Conservation (phyloP, 2,113 vertebrate species). For the Dicrurus megarhynchus region DNA sequence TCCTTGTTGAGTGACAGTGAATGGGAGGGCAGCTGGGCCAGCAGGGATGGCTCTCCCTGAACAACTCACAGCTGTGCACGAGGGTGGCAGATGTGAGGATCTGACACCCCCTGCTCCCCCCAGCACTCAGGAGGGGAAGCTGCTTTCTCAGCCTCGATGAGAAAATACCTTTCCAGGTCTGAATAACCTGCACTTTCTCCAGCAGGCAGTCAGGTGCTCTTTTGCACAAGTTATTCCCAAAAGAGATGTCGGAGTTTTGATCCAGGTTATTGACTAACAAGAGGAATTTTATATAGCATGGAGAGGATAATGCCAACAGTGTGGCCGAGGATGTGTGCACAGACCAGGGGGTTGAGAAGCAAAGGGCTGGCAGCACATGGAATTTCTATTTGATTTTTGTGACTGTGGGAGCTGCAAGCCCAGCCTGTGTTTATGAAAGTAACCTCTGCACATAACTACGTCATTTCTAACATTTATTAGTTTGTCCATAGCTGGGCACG, state of each 20-base stretch:
- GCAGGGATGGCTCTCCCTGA: slow-evolving; percentile 27
- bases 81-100: slow-evolving; percentile 28
- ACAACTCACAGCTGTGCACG: slow-evolving; percentile 31
- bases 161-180: not conserved
- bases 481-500: not conserved
- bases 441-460: not conserved
- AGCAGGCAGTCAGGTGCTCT: not conserved
- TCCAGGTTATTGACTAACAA: not conserved
- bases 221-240: not conserved
- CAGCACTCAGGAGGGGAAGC: not conserved
- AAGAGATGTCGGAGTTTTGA: not conserved
- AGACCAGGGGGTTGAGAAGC: not conserved
- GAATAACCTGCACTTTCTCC: not conserved
- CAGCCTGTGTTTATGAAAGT: not conserved
- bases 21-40: slow-evolving; percentile 67
- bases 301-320: not conserved
- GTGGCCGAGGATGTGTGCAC: not conserved
- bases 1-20: slow-evolving; percentile 65
- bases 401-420: not conserved
- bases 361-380: not conserved
- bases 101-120: not conserved
- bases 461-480: not conserved
- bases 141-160: not conserved
- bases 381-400: not conserved
- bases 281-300: not conserved